Evolutionary conservation across 1,140 invertebrate genomes (phyloP), one percentile per base, ranked within the genome.

Genomic region (Temnothorax curvispinosus): DNA sequence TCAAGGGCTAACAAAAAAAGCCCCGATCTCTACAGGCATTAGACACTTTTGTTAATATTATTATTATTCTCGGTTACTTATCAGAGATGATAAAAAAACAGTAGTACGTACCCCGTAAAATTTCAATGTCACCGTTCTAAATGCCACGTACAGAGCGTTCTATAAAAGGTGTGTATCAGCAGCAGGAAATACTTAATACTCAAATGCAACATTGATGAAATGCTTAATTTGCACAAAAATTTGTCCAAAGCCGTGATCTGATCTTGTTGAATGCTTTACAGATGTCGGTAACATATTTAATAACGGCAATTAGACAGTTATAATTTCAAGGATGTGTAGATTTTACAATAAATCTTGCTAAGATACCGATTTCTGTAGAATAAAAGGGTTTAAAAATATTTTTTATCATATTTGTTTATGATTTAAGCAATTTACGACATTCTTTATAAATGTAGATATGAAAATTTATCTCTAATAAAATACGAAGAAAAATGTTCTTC

Each of bases 71-170:
- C 27, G 27, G 27, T 27, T 27, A 27, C 27, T 27, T 74, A 74
- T 74, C 13, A 38, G 15, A 21, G 13, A 47, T 47, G 27, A 62
- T 84, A 75, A 84, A 74, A 82, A 69, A 74, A 67, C 67, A 27
- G 15, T 69, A 69, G 27, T 60, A 74, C 69, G 3, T 84, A 84
- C 41, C 54, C 41, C 38, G 44, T 56, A 74, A 84, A 84, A 74
- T 60, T 84, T 64, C 27, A 84, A 84, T 84, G 58, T 84, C 54
- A 60, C 18, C 27, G 13, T 74, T 50, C 62, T 75, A 84, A 82
- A 84, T 84, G 80, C 80, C 58, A 44, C 32, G 35, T 47, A 75
- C 69, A 84, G 69, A 84, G 13, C 44, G 69, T 84, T 13, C 32
- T 21, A 74, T 21, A 50, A 84, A 75, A 75, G 54, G 13, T 60